Conservation (phyloP, 1,140 invertebrate genomes). For the Drosophila hydei region DNA sequence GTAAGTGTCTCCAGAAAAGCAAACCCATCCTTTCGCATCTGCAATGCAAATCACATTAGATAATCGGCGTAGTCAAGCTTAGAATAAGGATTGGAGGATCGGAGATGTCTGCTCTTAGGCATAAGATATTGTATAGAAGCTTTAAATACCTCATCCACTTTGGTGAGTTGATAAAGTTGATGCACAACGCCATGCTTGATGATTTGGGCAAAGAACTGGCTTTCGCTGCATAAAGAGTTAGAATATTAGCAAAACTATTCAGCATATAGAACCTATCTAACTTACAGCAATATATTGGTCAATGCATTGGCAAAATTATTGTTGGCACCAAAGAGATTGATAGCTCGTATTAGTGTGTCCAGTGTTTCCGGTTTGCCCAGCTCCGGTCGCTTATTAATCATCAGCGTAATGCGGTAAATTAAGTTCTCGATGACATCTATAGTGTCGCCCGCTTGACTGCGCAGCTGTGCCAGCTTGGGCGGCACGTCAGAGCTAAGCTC, state of each 20-base stretch:
- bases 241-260: not conserved
- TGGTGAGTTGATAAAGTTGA: conserved; percentile 77
- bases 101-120: too few relatives aligned
- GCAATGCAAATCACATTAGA: not conserved
- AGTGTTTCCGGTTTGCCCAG: conserved; percentile 77
- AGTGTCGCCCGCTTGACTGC: conserved; percentile 59
- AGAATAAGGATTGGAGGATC: too few relatives aligned
- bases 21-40: conserved; percentile 76
- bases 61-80: too few relatives aligned
- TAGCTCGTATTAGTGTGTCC: conserved; percentile 71
- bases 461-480: conserved; percentile 51
- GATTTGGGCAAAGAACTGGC: conserved; percentile 81
- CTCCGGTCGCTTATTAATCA: conserved; percentile 73
- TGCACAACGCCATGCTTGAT: conserved; percentile 80
- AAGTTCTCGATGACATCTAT: conserved; percentile 81
- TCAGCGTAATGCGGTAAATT: conserved; percentile 74
- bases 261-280: not conserved
- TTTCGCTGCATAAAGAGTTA: conserved; percentile 54
- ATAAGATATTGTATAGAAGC: too few relatives aligned
- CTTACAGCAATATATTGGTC: conserved; percentile 81
- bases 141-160: conserved; percentile 63
- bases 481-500: conserved; percentile 76
- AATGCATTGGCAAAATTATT: conserved; percentile 75
- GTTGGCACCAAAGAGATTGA: conserved; percentile 75
- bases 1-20: conserved; percentile 76